Percentiles rank a stretch among this genome's conserved stretches.
Conservation (phyloP, 2,113 vertebrate genomes). For the Heterotis niloticus region DNA sequence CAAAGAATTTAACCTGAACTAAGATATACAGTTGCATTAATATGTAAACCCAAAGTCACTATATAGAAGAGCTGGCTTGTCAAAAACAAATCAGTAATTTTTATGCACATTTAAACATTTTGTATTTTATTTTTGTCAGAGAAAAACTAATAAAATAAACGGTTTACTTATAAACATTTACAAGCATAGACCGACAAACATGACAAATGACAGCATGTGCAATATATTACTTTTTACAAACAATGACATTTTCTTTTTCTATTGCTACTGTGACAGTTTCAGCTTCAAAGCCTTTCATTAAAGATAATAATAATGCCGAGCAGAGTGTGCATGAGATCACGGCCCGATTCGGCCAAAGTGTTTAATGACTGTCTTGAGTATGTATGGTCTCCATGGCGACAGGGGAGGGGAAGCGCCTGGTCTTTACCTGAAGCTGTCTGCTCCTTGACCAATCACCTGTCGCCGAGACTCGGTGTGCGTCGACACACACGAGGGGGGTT, state of each 20-base stretch:
- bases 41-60: no score
- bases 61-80: no score
- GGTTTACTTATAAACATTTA: conserved; percentile 4
- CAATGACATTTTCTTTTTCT: conserved; percentile 34
- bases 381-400: conserved; percentile 51
- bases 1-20: no score
- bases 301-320: conserved; percentile 1
- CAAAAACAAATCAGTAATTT: no score
- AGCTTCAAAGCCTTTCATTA: conserved; percentile 34
- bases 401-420: conserved; percentile 29
- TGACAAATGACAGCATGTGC: no score
- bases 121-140: no score
- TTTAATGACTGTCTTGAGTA: conserved; percentile 48
- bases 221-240: conserved; percentile 18
- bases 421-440: conserved; percentile 51
- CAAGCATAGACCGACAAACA: not conserved
- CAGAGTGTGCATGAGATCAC: conserved; percentile 43
- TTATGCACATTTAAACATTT: no score
- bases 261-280: conserved; percentile 35
- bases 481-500: conserved; percentile 34
- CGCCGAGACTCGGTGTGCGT: conserved; percentile 35
- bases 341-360: conserved; percentile 52
- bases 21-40: no score
- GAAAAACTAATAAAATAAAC: no score
- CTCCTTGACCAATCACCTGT: conserved; percentile 51